Conservation (phyloP, 35 echinoderm and acorn worm species). For the Acanthaster planci region DNA sequence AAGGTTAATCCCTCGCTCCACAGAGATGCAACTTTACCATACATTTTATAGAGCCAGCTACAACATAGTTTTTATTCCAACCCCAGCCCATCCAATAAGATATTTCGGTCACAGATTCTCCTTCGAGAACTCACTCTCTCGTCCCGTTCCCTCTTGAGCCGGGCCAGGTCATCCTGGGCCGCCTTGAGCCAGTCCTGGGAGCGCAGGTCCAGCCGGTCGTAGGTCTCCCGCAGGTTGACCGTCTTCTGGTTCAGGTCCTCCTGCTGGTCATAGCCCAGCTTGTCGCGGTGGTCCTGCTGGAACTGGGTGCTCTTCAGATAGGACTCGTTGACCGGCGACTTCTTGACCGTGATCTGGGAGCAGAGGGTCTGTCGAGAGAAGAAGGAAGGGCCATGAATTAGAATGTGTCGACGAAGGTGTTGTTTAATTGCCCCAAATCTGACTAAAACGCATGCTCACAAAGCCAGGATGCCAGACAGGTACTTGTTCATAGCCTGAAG, state of each 20-base stretch:
- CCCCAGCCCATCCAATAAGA: too few relatives aligned
- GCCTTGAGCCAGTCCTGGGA: slow-evolving; percentile 67
- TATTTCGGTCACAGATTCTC: neutral
- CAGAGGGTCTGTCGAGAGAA: slow-evolving; percentile 53
- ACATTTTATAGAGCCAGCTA: too few relatives aligned
- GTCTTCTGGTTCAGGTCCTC: slow-evolving; percentile 59
- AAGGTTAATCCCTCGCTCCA: too few relatives aligned
- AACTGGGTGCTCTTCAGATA: slow-evolving; percentile 75
- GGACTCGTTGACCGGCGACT: slow-evolving; percentile 76
- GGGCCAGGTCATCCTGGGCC: slow-evolving; percentile 62
- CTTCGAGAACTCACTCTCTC: slow-evolving; percentile 50
- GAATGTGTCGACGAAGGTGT: neutral
- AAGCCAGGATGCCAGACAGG: neutral
- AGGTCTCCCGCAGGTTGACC: slow-evolving; percentile 64
- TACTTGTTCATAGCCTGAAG: too few relatives aligned
- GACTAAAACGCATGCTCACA: neutral
- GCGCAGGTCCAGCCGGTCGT: slow-evolving; percentile 57
- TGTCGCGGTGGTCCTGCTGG: slow-evolving; percentile 79
- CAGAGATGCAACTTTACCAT: too few relatives aligned
- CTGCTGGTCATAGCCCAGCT: slow-evolving; percentile 76
- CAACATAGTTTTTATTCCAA: too few relatives aligned
- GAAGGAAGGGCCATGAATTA: neutral
- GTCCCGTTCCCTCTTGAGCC: slow-evolving; percentile 75
- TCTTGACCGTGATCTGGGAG: slow-evolving; percentile 69
- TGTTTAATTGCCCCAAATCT: neutral